These are phyloP conservation scores for Caenorhabditis sulstoni DNA, from an alignment of 2,888 invertebrate species.

Conservation along the genomic window DNA sequence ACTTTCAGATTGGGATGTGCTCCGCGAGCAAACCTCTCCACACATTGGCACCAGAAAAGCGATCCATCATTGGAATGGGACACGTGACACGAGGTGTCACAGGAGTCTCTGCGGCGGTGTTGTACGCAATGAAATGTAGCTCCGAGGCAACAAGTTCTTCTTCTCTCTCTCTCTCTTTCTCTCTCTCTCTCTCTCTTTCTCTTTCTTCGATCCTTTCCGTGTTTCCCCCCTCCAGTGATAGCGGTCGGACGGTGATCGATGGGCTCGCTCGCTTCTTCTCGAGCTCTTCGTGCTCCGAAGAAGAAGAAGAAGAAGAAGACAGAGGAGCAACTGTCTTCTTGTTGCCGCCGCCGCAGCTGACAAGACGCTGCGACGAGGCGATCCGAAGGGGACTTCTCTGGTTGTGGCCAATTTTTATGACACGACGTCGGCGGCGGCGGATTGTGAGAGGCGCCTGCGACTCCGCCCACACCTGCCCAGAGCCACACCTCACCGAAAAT, in stretches of 20 bases:
- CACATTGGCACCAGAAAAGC: too few species aligned
- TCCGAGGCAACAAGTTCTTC: conserved; percentile 50
- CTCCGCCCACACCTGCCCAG: conserved; percentile 35
- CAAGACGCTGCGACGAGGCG: conserved; percentile 10
- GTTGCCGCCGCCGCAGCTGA: conserved; percentile 31
- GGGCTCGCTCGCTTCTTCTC: conserved; percentile 14
- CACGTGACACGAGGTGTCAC: conserved; percentile 18
- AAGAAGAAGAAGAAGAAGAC: too few species aligned
- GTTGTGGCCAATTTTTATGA: conserved; percentile 60
- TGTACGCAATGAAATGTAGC: conserved; percentile 47
- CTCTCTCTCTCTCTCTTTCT: background rate
- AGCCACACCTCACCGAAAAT: too few species aligned
- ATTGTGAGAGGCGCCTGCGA: conserved; percentile 15
- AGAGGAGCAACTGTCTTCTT: conserved; percentile 31
- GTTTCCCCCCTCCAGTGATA: conserved; percentile 45
- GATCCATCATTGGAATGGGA: conserved; percentile 16
- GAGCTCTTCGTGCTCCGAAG: background rate
- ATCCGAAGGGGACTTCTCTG: conserved; percentile 14
- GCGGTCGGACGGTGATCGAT: conserved; percentile 60
- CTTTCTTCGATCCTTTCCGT: conserved; percentile 4
- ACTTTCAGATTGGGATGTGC: too few species aligned
- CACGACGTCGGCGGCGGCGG: conserved; percentile 44
- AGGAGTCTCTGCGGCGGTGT: too few species aligned
- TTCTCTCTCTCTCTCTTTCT: background rate
- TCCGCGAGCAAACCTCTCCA: too few species aligned